These are phyloP conservation scores for Arothron firmamentum DNA, from an alignment of 2,113 vertebrate species.

Conservation along the genomic window DNA sequence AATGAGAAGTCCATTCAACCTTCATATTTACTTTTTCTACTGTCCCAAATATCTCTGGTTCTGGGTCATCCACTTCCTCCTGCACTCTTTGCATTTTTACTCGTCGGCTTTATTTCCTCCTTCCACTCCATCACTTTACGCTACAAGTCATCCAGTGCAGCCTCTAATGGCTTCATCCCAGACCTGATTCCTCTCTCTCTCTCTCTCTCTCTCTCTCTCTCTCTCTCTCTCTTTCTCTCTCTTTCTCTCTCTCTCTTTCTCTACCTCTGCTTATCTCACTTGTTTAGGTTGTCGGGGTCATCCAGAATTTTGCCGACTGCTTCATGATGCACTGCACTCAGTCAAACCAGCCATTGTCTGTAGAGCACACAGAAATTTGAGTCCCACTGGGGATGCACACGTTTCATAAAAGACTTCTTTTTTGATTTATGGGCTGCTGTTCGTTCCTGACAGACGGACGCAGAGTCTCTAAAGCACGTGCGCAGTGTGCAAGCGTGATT, in stretches of 20 bases:
- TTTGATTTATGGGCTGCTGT: constrained; percentile 20
- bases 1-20: too few species aligned
- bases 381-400: background rate
- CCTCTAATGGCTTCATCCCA: constrained; percentile 55
- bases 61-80: constrained; percentile 35
- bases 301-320: constrained; percentile 28
- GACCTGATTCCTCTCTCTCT: constrained; percentile 30
- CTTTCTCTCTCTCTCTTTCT: constrained; percentile 22
- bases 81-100: constrained; percentile 18
- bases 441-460: constrained; percentile 25
- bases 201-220: constrained; percentile 11
- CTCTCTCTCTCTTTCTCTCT: constrained; percentile 20
- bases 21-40: too few species aligned
- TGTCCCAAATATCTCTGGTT: constrained; percentile 7
- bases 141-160: constrained; percentile 24
- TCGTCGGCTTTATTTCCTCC: constrained; percentile 20
- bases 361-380: constrained; percentile 19
- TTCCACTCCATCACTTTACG: constrained; percentile 26
- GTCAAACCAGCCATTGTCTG: constrained; percentile 29
- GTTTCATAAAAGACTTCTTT: constrained; percentile 16
- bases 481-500: background rate
- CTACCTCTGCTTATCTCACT: constrained; percentile 12
- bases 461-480: constrained; percentile 23
- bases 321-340: constrained; percentile 12
- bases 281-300: constrained; percentile 5